A percentile compares a stretch with the other conserved stretches of the same genome.
Conservation (phyloP, 2,113 vertebrate species). For the Melospiza georgiana region DNA sequence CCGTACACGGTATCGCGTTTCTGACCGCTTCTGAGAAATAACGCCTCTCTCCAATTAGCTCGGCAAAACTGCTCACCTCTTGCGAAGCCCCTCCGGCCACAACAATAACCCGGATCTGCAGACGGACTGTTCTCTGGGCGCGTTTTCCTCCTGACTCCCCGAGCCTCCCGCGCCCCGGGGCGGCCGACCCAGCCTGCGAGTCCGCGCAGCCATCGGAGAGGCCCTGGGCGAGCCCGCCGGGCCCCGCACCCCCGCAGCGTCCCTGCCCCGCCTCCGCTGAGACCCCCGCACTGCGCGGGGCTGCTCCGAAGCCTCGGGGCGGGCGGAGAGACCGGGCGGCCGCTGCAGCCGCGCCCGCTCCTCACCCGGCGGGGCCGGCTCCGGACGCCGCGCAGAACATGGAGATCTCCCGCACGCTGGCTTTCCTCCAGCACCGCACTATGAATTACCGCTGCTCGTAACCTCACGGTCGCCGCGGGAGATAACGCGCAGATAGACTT, state of each 20-base stretch:
- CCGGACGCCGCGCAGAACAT: neutral
- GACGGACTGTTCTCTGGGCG: neutral
- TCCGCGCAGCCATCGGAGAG: neutral
- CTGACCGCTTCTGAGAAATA: neutral
- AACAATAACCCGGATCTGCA: neutral
- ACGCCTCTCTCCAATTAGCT: neutral
- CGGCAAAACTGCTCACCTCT: neutral
- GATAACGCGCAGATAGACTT: neutral
- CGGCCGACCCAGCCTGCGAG: neutral
- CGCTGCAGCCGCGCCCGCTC: neutral
- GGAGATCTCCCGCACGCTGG: fast-evolving
- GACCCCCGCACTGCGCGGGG: neutral
- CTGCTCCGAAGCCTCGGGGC: neutral
- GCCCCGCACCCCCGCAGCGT: neutral
- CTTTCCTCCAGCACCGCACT: neutral
- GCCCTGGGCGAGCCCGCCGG: neutral
- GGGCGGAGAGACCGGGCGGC: too few relatives aligned
- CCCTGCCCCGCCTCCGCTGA: neutral
- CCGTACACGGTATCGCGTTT: neutral
- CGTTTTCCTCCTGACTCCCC: neutral
- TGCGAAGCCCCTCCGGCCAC: neutral
- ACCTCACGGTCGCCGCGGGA: neutral
- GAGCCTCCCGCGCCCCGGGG: neutral
- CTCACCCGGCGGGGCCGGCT: neutral
- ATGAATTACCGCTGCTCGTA: neutral